Evolutionary conservation across 2,797 vertebrate genomes (phyloP), one percentile per base, ranked within the genome.

Genomic region (Muscicapa comitata): DNA sequence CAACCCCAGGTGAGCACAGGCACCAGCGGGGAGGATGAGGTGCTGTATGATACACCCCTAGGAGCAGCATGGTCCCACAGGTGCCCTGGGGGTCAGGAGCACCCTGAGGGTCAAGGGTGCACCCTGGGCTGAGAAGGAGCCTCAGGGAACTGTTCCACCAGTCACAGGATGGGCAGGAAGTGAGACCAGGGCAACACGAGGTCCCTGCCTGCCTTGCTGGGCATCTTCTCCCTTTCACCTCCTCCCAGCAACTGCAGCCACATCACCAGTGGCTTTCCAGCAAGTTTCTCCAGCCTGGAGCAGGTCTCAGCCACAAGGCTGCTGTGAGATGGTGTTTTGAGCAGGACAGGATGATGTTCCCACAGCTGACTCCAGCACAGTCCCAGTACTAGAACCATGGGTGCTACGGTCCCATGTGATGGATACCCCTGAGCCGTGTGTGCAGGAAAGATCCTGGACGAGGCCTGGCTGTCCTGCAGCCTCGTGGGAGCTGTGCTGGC

Each of bases 401-500:
- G 12, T 57, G 11, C 23, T 55, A 6, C 20, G 26, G 23, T 43
- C 26, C 37, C 33, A 19, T 0, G 0, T 13, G 28, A 42, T 2
- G 37, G 21, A 8, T 48, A 10, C n/a, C 8, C 10, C 21, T 0
- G 17, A 71, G 33, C 33, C 1, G 2, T 29, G 38, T 26, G 42
- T 71, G 48, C 53, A 53, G 48, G 28, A 71, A 55, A 67, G 33
- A 51, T 55, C 33, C 43, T 14, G 35, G 15, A 17, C 0, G 0
- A 76, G 29, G 68, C 25, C n/a, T 4, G 1, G 50, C 16, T 3
- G 1, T 58, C 38, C 65, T 65, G 77, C 84, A 86, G 40, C 38
- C 38, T 71, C 0, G 0, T 24, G 37, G 6, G 66, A 74, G 23
- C 78, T 50, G 51, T 0, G 0, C 37, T 61, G n/a, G 8, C 0